These are phyloP conservation scores for Macquaria australasica DNA, from an alignment of 2,113 vertebrate species.

Conservation along the genomic window DNA sequence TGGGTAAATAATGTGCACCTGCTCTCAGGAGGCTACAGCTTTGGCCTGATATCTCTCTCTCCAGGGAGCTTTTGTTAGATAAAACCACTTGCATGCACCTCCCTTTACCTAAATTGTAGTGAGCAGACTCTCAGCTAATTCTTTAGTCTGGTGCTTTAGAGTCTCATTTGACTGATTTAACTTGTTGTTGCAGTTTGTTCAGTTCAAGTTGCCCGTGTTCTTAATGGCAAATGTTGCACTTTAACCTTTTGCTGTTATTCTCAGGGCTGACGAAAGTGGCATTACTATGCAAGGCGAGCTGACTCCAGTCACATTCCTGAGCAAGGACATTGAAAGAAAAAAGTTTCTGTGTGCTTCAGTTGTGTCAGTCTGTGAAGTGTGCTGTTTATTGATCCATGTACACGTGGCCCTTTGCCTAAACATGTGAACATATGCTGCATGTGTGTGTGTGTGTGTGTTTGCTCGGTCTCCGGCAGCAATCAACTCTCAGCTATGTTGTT, in stretches of 20 bases:
- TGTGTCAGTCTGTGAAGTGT: constrained; percentile 22
- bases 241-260: constrained; percentile 61
- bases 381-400: constrained; percentile 20
- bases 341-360: constrained; percentile 37
- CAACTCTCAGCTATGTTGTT: constrained; percentile 74
- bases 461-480: constrained; percentile 43
- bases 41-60: constrained; percentile 1
- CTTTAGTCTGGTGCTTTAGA: background rate
- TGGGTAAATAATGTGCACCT: constrained; percentile 63
- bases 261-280: constrained; percentile 33
- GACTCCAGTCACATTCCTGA: constrained; percentile 62
- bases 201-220: background rate
- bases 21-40: constrained; percentile 47
- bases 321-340: constrained; percentile 54
- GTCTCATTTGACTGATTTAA: background rate
- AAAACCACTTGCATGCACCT: background rate
- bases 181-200: background rate
- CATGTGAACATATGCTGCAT: constrained; percentile 46
- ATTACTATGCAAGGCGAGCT: constrained; percentile 51
- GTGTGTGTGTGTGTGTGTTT: constrained; percentile 35
- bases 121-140: background rate
- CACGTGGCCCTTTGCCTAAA: constrained; percentile 28
- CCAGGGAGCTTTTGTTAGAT: constrained; percentile 42
- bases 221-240: constrained; percentile 53
- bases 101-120: constrained; percentile 21